Percentiles rank a stretch among this genome's conserved stretches.
Conservation (phyloP, 2,113 vertebrate genomes). For the Elephantulus edwardii region DNA sequence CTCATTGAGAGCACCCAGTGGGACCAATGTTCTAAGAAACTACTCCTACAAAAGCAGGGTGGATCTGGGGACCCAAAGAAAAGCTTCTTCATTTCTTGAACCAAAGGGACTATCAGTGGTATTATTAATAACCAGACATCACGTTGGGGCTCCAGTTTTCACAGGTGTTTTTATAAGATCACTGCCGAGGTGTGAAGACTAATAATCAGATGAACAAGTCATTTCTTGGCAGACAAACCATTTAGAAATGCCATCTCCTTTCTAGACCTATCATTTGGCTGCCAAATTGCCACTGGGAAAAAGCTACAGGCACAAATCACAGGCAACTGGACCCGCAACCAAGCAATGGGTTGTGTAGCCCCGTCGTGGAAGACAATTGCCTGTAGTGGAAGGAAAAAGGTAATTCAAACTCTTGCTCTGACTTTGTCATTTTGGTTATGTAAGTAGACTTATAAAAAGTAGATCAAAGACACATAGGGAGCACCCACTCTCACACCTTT, state of each 20-base stretch:
- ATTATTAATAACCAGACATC: background rate
- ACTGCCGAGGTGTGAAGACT: background rate
- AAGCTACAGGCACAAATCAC: background rate
- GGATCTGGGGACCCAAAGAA: background rate
- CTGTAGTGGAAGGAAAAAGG: background rate
- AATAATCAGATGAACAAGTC: background rate
- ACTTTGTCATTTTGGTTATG: background rate
- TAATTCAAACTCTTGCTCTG: background rate
- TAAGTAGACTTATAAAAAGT: background rate
- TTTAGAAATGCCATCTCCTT: background rate
- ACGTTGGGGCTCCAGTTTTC: background rate
- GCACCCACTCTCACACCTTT: background rate
- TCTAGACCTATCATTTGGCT: background rate
- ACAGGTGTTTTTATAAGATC: background rate
- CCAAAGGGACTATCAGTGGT: background rate
- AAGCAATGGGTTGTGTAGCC: background rate
- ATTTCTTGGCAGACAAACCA: background rate
- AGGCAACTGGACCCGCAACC: background rate
- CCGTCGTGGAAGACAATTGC: background rate
- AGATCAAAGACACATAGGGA: background rate
- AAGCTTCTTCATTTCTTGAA: background rate
- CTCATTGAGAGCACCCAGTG: background rate
- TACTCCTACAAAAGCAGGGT: background rate
- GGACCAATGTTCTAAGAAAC: slow-evolving; percentile 5
- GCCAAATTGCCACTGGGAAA: background rate